Percentiles rank a stretch among this genome's conserved stretches.
Conservation (phyloP, 2,888 invertebrate species). For the Agapetus fuscipes region DNA sequence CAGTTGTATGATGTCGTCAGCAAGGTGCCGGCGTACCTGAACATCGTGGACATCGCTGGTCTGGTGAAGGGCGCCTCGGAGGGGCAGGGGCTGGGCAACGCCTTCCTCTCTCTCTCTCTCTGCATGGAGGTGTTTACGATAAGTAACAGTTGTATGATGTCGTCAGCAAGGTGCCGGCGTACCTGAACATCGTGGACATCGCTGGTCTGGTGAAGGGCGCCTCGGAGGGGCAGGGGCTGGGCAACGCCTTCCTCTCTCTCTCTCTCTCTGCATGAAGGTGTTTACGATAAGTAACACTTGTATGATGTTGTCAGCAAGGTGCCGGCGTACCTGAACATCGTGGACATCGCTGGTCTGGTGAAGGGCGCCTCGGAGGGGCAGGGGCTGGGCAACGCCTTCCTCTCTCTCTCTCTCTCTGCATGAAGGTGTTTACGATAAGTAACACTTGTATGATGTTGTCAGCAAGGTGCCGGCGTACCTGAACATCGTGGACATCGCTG, state of each 20-base stretch:
- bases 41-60: slow-evolving; percentile 97
- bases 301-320: slow-evolving; percentile 70
- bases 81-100: slow-evolving; percentile 97
- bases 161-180: slow-evolving; percentile 96
- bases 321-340: slow-evolving; percentile 94
- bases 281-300: background rate
- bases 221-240: slow-evolving; percentile 94
- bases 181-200: slow-evolving; percentile 94
- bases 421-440: background rate
- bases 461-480: slow-evolving; percentile 98
- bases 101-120: slow-evolving; percentile 96
- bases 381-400: slow-evolving; percentile 96
- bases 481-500: slow-evolving; percentile 97
- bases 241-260: slow-evolving; percentile 96
- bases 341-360: slow-evolving; percentile 97
- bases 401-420: too few species aligned
- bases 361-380: slow-evolving; percentile 97
- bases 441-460: slow-evolving; percentile 27
- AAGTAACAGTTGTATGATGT: too few species aligned
- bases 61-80: slow-evolving; percentile 96
- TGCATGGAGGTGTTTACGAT: too few species aligned
- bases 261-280: too few species aligned
- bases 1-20: too few species aligned
- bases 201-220: slow-evolving; percentile 98
- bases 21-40: slow-evolving; percentile 96